Evolutionary conservation across 2,113 vertebrate species (phyloP), one percentile per base, ranked within the genome.

Genomic region (Hippocampus zosterae): DNA sequence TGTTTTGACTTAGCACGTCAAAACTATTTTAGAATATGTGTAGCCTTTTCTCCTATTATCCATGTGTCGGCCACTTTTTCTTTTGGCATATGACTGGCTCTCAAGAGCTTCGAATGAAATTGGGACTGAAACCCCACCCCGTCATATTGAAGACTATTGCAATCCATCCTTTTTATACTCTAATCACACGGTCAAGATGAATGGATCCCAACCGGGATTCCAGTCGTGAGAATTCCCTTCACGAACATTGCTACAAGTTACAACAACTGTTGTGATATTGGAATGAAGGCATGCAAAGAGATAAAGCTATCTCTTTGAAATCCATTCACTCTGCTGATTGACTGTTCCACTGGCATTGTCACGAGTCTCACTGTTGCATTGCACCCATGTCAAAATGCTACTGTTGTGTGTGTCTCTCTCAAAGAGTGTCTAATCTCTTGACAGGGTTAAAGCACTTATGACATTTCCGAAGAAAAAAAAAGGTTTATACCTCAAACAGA

Each of bases 391-490:
- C 87, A 88, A 87, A 84, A 80, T 83, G 82, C 85, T 88, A 88
- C 87, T 88, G 84, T 79, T 76, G 84, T 88, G 84, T 86, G 86
- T 90, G 42, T 37, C 33, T 81, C 33, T 65, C n/a, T 83, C 56
- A 74, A 74, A 87, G 87, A 84, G 82, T 81, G 76, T 83, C 74
- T 81, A 60, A 79, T 68, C 83, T 84, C 82, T 74, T 67, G 56
- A 77, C 69, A 72, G 76, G 83, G 84, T 89, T 88, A 65, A 85
- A 90, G 88, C 88, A 90, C 88, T 90, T 90, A 90, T 25, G 48
- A 83, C 85, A 77, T 85, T 81, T 81, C 59, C 63, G 46, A 44
- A 71, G 75, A 77, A 75, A 77, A 66, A 72, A 72, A 40, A 72
- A 77, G 79, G 82, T 81, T 68, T 81, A 75, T 88, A 81, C 85